Base-by-base conservation (phyloP, 2,113 vertebrate genomes). In the Ornithorhynchus anatinus region DNA sequence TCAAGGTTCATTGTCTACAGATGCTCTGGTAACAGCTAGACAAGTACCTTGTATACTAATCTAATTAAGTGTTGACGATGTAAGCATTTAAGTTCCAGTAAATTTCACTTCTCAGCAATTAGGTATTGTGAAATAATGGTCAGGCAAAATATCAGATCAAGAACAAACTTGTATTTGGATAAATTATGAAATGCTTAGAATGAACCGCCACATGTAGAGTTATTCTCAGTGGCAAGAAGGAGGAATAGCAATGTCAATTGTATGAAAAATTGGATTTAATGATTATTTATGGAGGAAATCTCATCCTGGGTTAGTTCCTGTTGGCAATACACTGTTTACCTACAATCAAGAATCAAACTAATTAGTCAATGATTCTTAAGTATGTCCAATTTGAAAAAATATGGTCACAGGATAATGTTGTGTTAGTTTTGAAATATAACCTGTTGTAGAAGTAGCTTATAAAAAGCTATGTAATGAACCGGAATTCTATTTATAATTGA, bases 1-100 rank as follows among this genome's bases (percentile, higher is more conserved):
- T 59, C 48, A 7, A 19, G 63, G 63, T 63, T 65, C 36, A 36
- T 61, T 75, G 52, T 64, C 35, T 75, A 77, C 44, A 77, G 25
- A 5, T 48, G 2, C 62, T 59, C 10, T 17, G 33, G 20, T 60
- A 77, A 68, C 71, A 56, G 31, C 6, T 74, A 64, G 33, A 45
- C 12, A 59, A 33, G 17, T 64, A 25, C 5, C 8, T 65, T 62
- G n/a, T 52, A 70, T 80, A 20, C 7, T 63, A 17, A 59, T 62
- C 4, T 42, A 61, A 61, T 52, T 50, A 50, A 50, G 47, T 56
- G 13, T 57, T 67, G 37, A 53, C 22, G 47, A 36, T 36, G 35
- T n/a, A 3, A 43, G 38, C 4, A 19, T 69, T 56, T 51, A 15
- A 32, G 56, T 72, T 45, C 57, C 37, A 52, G 20, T 27, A 47